Percentiles rank a stretch among this genome's conserved stretches.
Evolutionary conservation across 2,888 invertebrate species (phyloP).

Genomic region (Tricholauxania praeusta): DNA sequence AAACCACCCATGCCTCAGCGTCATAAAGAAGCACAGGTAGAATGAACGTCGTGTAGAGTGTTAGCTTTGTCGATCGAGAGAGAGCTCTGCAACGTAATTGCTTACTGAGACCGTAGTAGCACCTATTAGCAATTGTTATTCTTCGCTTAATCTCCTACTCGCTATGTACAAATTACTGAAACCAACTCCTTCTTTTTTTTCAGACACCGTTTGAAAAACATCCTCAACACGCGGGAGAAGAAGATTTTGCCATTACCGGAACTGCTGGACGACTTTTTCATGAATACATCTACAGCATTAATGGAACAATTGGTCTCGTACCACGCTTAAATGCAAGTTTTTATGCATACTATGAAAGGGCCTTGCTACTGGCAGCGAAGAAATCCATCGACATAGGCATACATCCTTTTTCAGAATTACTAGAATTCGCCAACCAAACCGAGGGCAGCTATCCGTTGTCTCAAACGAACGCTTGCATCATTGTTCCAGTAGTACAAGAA

Average conservation of each 20-base stretch:
- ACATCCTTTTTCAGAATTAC: constrained; percentile 42
- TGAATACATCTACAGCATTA: constrained; percentile 34
- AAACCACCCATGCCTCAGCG: too few relatives aligned
- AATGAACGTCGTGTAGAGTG: too few relatives aligned
- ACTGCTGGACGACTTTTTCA: constrained; percentile 30
- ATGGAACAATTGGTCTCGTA: constrained; percentile 23
- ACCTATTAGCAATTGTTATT: too few relatives aligned
- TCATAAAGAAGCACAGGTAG: too few relatives aligned
- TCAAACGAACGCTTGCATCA: constrained; percentile 47
- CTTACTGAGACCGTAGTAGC: too few relatives aligned
- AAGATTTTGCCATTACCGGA: constrained; percentile 17
- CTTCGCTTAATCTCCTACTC: too few relatives aligned
- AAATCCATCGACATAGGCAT: constrained; percentile 44
- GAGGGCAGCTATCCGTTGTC: constrained; percentile 47
- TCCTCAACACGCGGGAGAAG: neutral
- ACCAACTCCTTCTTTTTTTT: neutral
- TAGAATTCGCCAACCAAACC: constrained; percentile 41
- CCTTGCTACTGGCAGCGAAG: constrained; percentile 23
- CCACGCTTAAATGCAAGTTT: constrained; percentile 13
- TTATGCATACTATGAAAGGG: constrained; percentile 33
- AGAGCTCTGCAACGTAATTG: too few relatives aligned
- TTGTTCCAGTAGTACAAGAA: constrained; percentile 46
- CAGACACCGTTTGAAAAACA: constrained; percentile 34
- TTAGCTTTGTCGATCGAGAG: too few relatives aligned
- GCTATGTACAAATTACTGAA: neutral